Base-by-base conservation (phyloP, 2,797 vertebrate genomes). In the Melopsittacus undulatus region DNA sequence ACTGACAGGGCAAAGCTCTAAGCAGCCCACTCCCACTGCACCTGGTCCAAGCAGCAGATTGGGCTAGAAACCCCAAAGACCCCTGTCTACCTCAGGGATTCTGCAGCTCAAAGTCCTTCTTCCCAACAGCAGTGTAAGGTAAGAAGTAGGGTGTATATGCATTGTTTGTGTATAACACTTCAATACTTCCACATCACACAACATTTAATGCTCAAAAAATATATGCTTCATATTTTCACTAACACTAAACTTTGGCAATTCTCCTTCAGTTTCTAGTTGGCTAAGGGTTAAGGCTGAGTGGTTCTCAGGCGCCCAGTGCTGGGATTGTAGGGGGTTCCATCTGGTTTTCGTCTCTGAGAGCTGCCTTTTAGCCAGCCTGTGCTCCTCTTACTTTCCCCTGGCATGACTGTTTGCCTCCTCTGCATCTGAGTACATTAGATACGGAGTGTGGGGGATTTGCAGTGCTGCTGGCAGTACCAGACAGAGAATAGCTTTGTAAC, bases 391-490 rank as follows among this genome's bases (percentile, higher is more conserved):
- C 36, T 76, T 88, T 85, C 68, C 51, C 72, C 78, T 89, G 89
- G 72, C 90, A 80, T 84, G 64, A 74, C 42, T 84, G 10, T 48
- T 88, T 83, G 76, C 73, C 93, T 95, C 92, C 83, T 87, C 73
- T 93, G 76, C 84, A 92, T 96, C 81, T 90, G 74, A 94, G 72
- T 27, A 42, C 67, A 85, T 96, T 94, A 96, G 92, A 96, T 95
- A 95, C 0, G 17, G 96, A 67, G 49, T 75, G 86, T 80, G 92
- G 88, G 92, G 89, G 91, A 96, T 96, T 97, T 94, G 72, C 81
- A 92, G 83, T 0, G 2, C 86, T 96, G 82, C 84, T 95, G 87
- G 82, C 91, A 91, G 93, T 89, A 91, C 74, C 87, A 93, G 90
- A 92, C 82, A 94, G 89, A 79, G 84, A 92, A 91, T 22, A 70